Evolutionary conservation across 2,888 invertebrate genomes (phyloP).

Genomic region (Myopa tessellatipennis): DNA sequence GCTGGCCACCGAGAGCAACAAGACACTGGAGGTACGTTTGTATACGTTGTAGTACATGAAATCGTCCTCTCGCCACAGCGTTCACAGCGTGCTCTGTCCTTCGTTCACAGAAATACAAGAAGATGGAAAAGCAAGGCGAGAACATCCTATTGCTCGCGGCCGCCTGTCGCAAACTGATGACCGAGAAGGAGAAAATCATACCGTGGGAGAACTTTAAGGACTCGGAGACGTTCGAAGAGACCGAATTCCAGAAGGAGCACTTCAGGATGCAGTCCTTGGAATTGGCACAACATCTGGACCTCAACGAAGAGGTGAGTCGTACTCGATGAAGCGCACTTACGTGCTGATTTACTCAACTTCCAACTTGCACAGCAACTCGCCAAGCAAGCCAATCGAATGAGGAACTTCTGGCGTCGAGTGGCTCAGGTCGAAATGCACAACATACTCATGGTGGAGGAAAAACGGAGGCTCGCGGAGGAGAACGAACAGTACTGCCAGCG

Average conservation of each 20-base stretch:
- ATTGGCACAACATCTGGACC: conserved; percentile 55
- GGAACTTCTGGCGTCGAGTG: conserved; percentile 63
- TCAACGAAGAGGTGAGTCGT: conserved; percentile 53
- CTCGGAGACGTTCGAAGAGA: conserved; percentile 35
- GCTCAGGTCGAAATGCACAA: conserved; percentile 59
- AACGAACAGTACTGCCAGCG: conserved; percentile 60
- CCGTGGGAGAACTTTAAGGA: conserved; percentile 51
- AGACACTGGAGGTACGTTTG: conserved; percentile 55
- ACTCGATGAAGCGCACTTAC: neutral
- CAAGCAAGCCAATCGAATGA: conserved; percentile 52
- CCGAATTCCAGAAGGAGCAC: conserved; percentile 30
- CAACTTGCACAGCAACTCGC: conserved; percentile 50
- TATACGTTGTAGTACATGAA: too few relatives aligned
- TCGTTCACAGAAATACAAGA: conserved; percentile 52
- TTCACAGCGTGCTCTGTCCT: neutral
- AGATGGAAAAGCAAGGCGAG: conserved; percentile 59
- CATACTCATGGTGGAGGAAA: conserved; percentile 56
- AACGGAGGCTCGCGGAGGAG: conserved; percentile 54
- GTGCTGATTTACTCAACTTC: neutral
- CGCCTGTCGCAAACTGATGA: conserved; percentile 63
- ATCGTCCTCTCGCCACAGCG: too few relatives aligned
- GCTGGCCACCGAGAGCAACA: conserved; percentile 57
- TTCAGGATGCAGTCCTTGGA: conserved; percentile 53
- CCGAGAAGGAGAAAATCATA: conserved; percentile 62
- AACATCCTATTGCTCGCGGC: conserved; percentile 57